phyloP scores from a whole-genome alignment of 2,113 vertebrate species.

The Engystomops pustulosus region DNA sequence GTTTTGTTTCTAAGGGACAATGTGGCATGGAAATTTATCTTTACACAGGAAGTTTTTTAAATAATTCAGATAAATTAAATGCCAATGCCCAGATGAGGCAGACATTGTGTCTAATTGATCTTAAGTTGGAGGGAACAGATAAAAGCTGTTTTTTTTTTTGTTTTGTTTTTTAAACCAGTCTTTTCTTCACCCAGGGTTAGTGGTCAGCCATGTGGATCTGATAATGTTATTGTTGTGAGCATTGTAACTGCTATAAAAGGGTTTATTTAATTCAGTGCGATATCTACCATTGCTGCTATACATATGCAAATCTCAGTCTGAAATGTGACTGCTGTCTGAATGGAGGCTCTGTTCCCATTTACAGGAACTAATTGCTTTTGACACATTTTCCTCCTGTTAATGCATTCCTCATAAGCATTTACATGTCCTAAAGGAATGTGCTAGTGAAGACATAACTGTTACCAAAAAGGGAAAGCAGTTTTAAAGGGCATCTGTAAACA shows the following conservation, averaged over 20 bases:
- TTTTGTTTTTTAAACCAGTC: neutral
- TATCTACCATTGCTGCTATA: neutral
- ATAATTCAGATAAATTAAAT: too few species aligned
- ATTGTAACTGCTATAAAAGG: neutral
- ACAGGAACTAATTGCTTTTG: neutral
- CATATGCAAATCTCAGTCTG: constrained; percentile 7
- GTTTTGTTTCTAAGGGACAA: too few species aligned
- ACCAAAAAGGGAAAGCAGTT: too few species aligned
- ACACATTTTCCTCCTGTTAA: neutral
- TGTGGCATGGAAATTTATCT: too few species aligned
- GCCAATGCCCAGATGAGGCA: too few species aligned
- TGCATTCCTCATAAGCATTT: neutral
- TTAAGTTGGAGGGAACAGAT: too few species aligned
- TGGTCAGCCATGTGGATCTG: neutral
- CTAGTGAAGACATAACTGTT: too few species aligned
- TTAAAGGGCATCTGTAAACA: too few species aligned
- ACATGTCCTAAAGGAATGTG: too few species aligned
- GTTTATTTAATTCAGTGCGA: neutral
- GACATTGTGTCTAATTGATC: too few species aligned
- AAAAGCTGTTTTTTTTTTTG: neutral
- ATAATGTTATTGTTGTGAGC: constrained; percentile 2
- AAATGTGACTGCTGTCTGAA: neutral
- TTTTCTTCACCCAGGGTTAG: neutral
- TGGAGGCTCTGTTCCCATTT: neutral
- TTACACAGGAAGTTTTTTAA: too few species aligned